Percentiles rank a stretch among this genome's conserved stretches.
Evolutionary conservation across 2,888 invertebrate genomes (phyloP).

Genomic region (Malacosoma neustria): DNA sequence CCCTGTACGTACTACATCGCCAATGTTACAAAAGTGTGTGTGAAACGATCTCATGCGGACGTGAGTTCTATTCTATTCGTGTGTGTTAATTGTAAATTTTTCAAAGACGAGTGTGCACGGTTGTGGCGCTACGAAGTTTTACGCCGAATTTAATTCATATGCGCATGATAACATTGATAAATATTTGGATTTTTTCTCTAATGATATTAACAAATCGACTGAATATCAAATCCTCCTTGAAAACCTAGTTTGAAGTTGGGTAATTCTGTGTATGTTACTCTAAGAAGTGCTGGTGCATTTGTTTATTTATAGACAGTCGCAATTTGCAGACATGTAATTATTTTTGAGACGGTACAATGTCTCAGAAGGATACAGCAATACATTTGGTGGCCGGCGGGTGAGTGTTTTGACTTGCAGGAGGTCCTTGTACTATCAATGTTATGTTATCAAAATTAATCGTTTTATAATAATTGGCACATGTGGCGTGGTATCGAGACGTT

Average conservation of each 20-base stretch:
- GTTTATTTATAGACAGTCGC: constrained; percentile 73
- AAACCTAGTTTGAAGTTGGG: not conserved
- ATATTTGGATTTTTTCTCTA: constrained; percentile 12
- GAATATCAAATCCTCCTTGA: not conserved
- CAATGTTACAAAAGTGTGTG: constrained; percentile 8
- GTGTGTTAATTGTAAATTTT: constrained; percentile 33
- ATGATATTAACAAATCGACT: constrained; percentile 2
- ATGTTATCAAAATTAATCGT: constrained; percentile 19
- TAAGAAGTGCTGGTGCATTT: constrained; percentile 56
- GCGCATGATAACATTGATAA: constrained; percentile 13
- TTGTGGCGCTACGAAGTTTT: constrained; percentile 31
- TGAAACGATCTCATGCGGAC: constrained; percentile 9
- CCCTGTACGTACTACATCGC: no score
- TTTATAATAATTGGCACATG: constrained; percentile 36
- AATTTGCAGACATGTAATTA: constrained; percentile 71
- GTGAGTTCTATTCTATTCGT: constrained; percentile 11
- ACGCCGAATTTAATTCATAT: constrained; percentile 22
- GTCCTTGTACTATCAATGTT: constrained; percentile 11
- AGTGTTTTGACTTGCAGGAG: constrained; percentile 49
- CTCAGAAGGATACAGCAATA: constrained; percentile 91
- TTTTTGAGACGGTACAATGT: constrained; percentile 72
- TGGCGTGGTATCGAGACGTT: constrained; percentile 24
- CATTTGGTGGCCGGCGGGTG: constrained; percentile 97
- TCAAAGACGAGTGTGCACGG: constrained; percentile 23
- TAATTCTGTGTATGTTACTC: constrained; percentile 29